These are phyloP conservation scores for Drosophila multiciliata DNA, from an alignment of 2,888 invertebrate species.

Conservation along the genomic window DNA sequence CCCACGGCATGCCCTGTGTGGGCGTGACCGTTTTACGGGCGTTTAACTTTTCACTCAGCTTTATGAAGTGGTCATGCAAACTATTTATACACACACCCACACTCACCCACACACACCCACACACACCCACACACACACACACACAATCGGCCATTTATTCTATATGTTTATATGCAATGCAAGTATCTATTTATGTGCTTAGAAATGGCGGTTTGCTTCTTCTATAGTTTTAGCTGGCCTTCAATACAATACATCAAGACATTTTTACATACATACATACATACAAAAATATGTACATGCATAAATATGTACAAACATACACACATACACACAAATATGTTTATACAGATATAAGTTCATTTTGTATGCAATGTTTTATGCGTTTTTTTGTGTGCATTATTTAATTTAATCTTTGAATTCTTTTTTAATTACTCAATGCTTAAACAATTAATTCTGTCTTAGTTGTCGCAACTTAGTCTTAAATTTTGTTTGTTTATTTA, in stretches of 20 bases:
- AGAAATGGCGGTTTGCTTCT: slow-evolving; percentile 47
- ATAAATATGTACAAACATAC: not conserved
- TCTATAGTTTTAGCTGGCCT: slow-evolving; percentile 16
- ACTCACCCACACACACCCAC: not conserved
- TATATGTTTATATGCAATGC: not conserved
- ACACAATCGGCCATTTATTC: slow-evolving; percentile 15
- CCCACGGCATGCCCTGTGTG: slow-evolving; percentile 35
- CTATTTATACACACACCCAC: slow-evolving; percentile 33
- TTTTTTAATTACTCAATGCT: not conserved
- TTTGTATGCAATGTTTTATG: not conserved
- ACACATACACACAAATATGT: not conserved
- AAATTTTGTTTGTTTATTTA: not conserved
- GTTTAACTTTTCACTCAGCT: slow-evolving; percentile 69
- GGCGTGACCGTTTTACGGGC: slow-evolving; percentile 65
- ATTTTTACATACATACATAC: not conserved
- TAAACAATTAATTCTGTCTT: not conserved
- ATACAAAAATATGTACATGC: not conserved
- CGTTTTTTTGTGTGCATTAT: not conserved
- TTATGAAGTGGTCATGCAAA: slow-evolving; percentile 66
- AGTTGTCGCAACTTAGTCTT: not conserved
- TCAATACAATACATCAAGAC: not conserved
- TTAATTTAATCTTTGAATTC: not conserved
- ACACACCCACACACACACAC: not conserved
- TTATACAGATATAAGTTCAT: not conserved
- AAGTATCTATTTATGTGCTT: slow-evolving; percentile 11